Base-by-base conservation (phyloP, 2,113 vertebrate species). In the Nothoprocta perdicaria region DNA sequence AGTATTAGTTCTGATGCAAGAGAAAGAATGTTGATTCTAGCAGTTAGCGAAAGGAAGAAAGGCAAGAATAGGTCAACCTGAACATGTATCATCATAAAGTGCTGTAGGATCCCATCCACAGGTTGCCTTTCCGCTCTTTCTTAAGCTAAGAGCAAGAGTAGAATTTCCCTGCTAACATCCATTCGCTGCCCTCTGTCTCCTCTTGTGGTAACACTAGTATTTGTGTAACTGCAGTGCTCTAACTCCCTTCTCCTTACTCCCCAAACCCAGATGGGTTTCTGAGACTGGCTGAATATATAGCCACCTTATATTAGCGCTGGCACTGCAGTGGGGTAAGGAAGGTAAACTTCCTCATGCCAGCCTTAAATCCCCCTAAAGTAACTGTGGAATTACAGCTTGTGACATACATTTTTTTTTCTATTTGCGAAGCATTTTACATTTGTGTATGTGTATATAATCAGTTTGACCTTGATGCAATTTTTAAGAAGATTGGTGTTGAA, bases 1-100 rank as follows among this genome's bases (percentile, higher is more conserved):
- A 79, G 85, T 85, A 85, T 89, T 83, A 83, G 72, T 89, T 91
- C 95, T 94, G 91, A 92, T 79, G 72, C 88, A 88, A 80, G 80
- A 84, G 88, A 92, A 95, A 92, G 60, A 89, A 71, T 14, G 74
- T 79, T 74, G 80, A 71, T 41, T 79, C 46, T 71, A 72, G 23
- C 27, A 67, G 41, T 45, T 71, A 27, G 38, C 67, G 76, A 61
- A 94, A 82, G 62, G 84, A 60, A 55, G 50, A 10, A 27, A 85
- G 50, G 27, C 35, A 38, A 85, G 18, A 41, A 57, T 71, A 46
- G 83, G 60, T 77, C 7, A 26, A 26, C 46, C 57, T 8, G 12
- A 79, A 46, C 0, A 2, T 74, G 31, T 38, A 18, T 40, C 60
- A 58, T 8, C 72, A 86, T 81, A 50, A 68, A 26, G 19, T 90